phyloP scores from a whole-genome alignment of 2,888 invertebrate species.

The Himalopsyche japonica region DNA sequence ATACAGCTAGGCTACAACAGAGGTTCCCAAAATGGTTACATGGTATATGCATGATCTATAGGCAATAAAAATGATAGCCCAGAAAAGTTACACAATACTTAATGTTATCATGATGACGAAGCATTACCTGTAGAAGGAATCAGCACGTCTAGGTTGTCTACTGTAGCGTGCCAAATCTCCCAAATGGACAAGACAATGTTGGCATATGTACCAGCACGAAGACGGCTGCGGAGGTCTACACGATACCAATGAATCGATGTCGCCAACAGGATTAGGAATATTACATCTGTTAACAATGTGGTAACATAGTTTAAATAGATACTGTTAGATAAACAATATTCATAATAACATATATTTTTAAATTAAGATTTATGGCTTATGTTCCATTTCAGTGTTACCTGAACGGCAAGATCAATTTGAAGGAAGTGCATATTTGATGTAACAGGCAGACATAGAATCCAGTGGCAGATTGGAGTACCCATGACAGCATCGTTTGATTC shows the following conservation, averaged over 20 bases:
- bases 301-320: background rate
- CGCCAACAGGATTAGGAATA: constrained; percentile 14
- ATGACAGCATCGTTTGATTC: constrained; percentile 75
- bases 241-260: background rate
- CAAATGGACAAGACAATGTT: constrained; percentile 86
- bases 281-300: constrained; percentile 21
- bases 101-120: too few species aligned
- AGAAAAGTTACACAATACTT: too few species aligned
- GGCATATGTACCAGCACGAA: constrained; percentile 83
- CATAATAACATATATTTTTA: background rate
- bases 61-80: too few species aligned
- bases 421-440: constrained; percentile 80
- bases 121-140: constrained; percentile 75
- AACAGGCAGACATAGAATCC: constrained; percentile 82
- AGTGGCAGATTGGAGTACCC: constrained; percentile 82
- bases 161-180: constrained; percentile 86
- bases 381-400: constrained; percentile 45
- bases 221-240: constrained; percentile 59
- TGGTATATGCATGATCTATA: too few species aligned
- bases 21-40: too few species aligned
- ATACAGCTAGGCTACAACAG: too few species aligned
- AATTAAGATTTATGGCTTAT: background rate
- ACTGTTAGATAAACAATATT: background rate
- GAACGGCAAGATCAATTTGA: constrained; percentile 80
- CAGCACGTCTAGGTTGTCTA: constrained; percentile 79